Conservation (phyloP, 1,140 invertebrate genomes). For the Papilio polyxenes region DNA sequence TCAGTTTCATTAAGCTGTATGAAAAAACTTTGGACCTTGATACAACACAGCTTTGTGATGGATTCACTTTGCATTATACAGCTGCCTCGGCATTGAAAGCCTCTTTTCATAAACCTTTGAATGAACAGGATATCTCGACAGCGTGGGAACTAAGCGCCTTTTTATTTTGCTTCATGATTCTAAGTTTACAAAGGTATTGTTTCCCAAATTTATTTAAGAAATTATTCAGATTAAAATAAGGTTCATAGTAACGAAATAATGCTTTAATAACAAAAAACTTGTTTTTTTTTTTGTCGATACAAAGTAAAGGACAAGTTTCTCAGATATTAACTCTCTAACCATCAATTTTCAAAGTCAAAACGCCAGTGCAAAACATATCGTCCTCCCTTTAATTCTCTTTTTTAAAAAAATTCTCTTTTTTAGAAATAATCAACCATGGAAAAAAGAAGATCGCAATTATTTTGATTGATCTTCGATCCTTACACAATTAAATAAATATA, state of each 20-base stretch:
- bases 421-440: too few relatives aligned
- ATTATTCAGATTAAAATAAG: background rate
- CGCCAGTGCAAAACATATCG: too few relatives aligned
- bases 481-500: background rate
- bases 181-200: constrained; percentile 9
- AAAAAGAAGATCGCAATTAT: too few relatives aligned
- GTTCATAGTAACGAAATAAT: background rate
- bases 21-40: constrained; percentile 1
- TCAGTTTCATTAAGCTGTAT: background rate
- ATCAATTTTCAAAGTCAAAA: too few relatives aligned
- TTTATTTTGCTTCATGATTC: constrained; percentile 20
- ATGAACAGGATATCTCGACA: constrained; percentile 30
- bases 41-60: constrained; percentile 19
- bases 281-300: background rate
- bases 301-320: background rate
- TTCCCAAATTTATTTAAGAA: background rate
- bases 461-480: background rate
- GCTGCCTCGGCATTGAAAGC: constrained; percentile 24
- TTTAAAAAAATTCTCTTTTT: too few relatives aligned
- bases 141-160: constrained; percentile 28
- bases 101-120: constrained; percentile 34
- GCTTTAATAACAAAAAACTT: background rate
- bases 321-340: too few relatives aligned
- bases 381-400: too few relatives aligned
- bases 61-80: constrained; percentile 30